Percentiles rank a stretch among this genome's conserved stretches.
phyloP scores from a whole-genome alignment of 2,797 vertebrate species.

The Helostoma temminkii region DNA sequence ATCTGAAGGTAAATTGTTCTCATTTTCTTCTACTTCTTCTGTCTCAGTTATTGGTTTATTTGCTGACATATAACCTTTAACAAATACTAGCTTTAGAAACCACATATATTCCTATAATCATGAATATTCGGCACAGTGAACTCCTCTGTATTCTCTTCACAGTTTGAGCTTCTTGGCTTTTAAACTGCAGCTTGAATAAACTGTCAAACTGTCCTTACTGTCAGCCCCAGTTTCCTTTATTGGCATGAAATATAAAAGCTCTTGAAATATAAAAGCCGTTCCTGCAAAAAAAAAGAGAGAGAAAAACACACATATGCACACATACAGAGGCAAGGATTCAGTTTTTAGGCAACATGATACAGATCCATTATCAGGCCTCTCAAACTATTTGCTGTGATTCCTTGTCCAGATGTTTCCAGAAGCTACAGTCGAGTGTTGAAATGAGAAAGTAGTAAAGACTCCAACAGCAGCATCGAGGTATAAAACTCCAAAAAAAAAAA shows the following conservation, averaged over 20 bases:
- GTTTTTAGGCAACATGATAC: conserved; percentile 21
- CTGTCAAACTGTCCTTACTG: conserved; percentile 73
- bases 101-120: conserved; percentile 23
- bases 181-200: conserved; percentile 69
- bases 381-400: neutral
- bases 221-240: conserved; percentile 58
- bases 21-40: conserved; percentile 33
- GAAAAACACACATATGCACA: neutral
- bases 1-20: conserved; percentile 56
- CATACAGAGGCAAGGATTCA: conserved; percentile 3
- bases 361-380: conserved; percentile 14
- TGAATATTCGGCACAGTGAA: conserved; percentile 62
- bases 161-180: conserved; percentile 52
- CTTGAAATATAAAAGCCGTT: conserved; percentile 62
- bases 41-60: conserved; percentile 42
- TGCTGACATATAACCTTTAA: conserved; percentile 57
- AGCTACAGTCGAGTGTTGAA: neutral
- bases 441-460: neutral
- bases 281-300: conserved; percentile 26
- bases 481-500: neutral
- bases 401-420: conserved; percentile 1
- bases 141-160: conserved; percentile 61
- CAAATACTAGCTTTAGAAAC: conserved; percentile 43
- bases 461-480: too few species aligned
- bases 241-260: conserved; percentile 67